Evolutionary conservation across 1,140 invertebrate genomes (phyloP), one percentile per base, ranked within the genome.

Genomic region (Mactra quadrangularis): DNA sequence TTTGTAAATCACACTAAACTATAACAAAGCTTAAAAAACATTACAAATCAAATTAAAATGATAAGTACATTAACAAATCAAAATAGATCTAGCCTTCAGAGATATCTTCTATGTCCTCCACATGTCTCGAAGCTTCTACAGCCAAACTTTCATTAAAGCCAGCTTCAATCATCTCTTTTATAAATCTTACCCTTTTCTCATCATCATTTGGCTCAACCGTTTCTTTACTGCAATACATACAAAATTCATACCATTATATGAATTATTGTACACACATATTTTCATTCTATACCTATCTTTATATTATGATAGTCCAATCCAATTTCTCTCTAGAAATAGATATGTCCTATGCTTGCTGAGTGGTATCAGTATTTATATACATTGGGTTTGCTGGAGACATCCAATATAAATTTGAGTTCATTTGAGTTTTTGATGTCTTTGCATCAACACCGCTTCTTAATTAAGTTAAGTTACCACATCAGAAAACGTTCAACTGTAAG

Each of bases 31-130:
- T 22, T 7, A 3, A 22, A 7, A 19, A 53, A n/a, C 25, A 22
- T 4, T 53, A 53, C 50, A 3, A 29, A 27, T 2, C 3, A 11
- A 17, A 15, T 9, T 60, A 2, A 33, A 71, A 3, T 22, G 45
- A 72, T 45, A 74, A 87, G 88, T 86, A 57, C 85, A 53, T 47
- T 77, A 78, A 47, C n/a, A n/a, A n/a, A n/a, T n/a, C n/a, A n/a
- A n/a, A n/a, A n/a, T n/a, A n/a, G n/a, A n/a, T n/a, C n/a, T 86
- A 57, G 52, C 87, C 83, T 22, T 77, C 71, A 68, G n/a, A 19
- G 31, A 82, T 83, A 31, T 87, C 62, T 57, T 88, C 84, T 25
- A 76, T 66, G 13, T 59, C 15, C 9, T 72, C 74, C 64, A 82
- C 47, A 81, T 50, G 25, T 38, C 64, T 4, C 38, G 84, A 41